These are phyloP conservation scores for Argyresthia albistria DNA, from an alignment of 2,888 invertebrate genomes.

Conservation along the genomic window DNA sequence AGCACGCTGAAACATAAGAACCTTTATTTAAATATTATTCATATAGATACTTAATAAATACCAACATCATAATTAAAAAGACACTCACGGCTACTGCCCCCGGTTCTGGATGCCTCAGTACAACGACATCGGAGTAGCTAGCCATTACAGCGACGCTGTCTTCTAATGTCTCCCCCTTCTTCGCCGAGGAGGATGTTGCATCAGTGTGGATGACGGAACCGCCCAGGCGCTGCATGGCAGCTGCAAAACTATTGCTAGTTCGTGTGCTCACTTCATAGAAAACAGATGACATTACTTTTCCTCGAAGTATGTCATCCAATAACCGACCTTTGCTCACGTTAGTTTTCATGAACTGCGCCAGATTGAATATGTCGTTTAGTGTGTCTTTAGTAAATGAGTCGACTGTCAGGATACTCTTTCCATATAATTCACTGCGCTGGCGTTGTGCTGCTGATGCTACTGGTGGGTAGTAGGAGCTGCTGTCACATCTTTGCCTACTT, in stretches of 20 bases:
- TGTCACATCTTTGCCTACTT: slow-evolving; percentile 70
- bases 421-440: slow-evolving; percentile 63
- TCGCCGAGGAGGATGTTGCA: slow-evolving; percentile 90
- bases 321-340: slow-evolving; percentile 87
- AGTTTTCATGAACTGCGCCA: slow-evolving; percentile 89
- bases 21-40: too few species aligned
- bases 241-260: slow-evolving; percentile 95
- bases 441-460: slow-evolving; percentile 53
- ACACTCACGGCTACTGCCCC: slow-evolving; percentile 87
- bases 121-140: slow-evolving; percentile 94
- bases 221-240: slow-evolving; percentile 97
- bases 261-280: slow-evolving; percentile 99
- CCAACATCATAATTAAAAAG: not conserved
- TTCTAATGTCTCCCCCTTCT: slow-evolving; percentile 97
- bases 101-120: slow-evolving; percentile 93
- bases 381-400: slow-evolving; percentile 91
- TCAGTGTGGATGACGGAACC: slow-evolving; percentile 94
- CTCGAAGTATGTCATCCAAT: slow-evolving; percentile 88
- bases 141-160: slow-evolving; percentile 90
- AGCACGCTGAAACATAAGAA: slow-evolving; percentile 75
- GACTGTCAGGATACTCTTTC: slow-evolving; percentile 88
- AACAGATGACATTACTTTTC: slow-evolving; percentile 95
- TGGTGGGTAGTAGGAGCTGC: slow-evolving; percentile 63
- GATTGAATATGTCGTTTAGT: slow-evolving; percentile 93
- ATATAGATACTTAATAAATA: too few species aligned